Percentiles rank a stretch among this genome's conserved stretches.
Evolutionary conservation across 2,113 vertebrate species (phyloP).

Genomic region (Dromiciops gliroides): DNA sequence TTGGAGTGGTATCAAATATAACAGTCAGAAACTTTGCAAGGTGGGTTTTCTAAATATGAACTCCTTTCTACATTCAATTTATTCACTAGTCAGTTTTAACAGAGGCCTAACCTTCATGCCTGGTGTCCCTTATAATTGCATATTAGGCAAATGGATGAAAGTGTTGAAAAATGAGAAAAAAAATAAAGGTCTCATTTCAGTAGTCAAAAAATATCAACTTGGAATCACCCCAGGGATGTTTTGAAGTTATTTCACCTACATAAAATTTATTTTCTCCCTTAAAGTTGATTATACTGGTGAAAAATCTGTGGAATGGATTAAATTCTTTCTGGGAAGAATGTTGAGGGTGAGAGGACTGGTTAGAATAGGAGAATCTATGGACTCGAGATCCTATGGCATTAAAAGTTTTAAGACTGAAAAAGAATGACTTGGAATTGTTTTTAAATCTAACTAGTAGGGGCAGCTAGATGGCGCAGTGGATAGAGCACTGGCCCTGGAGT

Average conservation of each 20-base stretch:
- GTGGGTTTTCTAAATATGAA: conserved; percentile 35
- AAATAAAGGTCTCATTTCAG: conserved; percentile 6
- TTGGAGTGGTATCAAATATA: conserved; percentile 18
- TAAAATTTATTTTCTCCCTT: neutral
- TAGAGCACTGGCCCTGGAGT: no score
- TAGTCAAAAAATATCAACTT: conserved; percentile 35
- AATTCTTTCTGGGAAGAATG: neutral
- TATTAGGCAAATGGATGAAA: conserved; percentile 37
- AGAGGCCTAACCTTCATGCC: conserved; percentile 6
- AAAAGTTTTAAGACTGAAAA: conserved; percentile 24
- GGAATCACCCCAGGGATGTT: conserved; percentile 17
- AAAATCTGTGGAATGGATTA: neutral
- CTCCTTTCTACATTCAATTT: neutral
- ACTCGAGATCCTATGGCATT: neutral
- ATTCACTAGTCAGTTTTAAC: conserved; percentile 1
- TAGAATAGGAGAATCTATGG: conserved; percentile 11
- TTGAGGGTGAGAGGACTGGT: neutral
- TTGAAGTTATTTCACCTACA: conserved; percentile 12
- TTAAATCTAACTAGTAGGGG: neutral
- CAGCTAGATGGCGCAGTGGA: no score
- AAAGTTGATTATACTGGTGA: neutral
- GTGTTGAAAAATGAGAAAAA: neutral
- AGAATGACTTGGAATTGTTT: neutral
- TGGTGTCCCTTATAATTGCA: conserved; percentile 17
- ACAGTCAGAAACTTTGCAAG: conserved; percentile 44